Percentiles rank a stretch among this genome's conserved stretches.
These are phyloP conservation scores for Aporophyla nigra DNA, from an alignment of 2,888 invertebrate genomes.

Conservation along the genomic window DNA sequence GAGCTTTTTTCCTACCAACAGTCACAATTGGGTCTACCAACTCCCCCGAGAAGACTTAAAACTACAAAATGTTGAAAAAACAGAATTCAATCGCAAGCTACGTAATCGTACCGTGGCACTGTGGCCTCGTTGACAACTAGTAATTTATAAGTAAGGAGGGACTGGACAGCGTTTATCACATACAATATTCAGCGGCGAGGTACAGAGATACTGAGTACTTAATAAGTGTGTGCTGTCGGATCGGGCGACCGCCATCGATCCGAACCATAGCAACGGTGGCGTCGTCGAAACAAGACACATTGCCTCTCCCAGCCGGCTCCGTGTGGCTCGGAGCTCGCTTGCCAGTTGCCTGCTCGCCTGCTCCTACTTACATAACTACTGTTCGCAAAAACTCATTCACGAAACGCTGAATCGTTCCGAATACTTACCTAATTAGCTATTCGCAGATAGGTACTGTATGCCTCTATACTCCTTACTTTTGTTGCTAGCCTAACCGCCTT, in stretches of 20 bases:
- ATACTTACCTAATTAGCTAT: constrained; percentile 73
- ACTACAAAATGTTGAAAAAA: constrained; percentile 30
- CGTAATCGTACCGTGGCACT: constrained; percentile 12
- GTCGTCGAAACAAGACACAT: constrained; percentile 61
- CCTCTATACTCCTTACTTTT: constrained; percentile 19
- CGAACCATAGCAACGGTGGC: constrained; percentile 62
- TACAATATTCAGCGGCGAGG: constrained; percentile 64
- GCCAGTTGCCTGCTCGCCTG: constrained; percentile 36
- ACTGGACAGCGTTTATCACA: constrained; percentile 57
- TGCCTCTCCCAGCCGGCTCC: constrained; percentile 45
- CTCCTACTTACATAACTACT: constrained; percentile 68
- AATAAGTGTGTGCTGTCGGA: constrained; percentile 63
- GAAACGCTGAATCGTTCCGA: constrained; percentile 65
- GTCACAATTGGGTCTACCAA: neutral
- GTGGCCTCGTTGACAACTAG: constrained; percentile 21
- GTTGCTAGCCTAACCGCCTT: constrained; percentile 35
- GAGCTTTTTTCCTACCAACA: constrained; percentile 22
- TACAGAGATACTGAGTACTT: constrained; percentile 61
- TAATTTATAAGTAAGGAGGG: constrained; percentile 45
- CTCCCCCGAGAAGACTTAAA: constrained; percentile 16
- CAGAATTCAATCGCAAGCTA: constrained; percentile 21
- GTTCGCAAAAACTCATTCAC: constrained; percentile 73
- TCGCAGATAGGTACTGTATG: constrained; percentile 68
- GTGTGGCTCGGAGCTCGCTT: constrained; percentile 27
- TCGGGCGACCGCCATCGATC: constrained; percentile 62